Conservation (phyloP, 2,888 invertebrate genomes). For the Acronicta psi region DNA sequence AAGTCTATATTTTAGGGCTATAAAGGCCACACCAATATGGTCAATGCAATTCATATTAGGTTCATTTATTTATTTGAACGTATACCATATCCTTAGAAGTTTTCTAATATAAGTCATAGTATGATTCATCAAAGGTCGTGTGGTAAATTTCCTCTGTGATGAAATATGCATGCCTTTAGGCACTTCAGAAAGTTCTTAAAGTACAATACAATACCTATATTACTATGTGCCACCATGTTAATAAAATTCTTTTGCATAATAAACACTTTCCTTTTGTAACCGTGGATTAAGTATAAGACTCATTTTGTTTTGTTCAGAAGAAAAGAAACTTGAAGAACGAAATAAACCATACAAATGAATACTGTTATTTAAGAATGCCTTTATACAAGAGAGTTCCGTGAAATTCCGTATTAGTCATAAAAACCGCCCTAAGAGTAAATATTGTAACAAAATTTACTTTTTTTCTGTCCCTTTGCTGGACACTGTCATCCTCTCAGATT, state of each 20-base stretch:
- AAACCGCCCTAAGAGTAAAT: background rate
- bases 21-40: too few species aligned
- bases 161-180: background rate
- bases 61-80: too few species aligned
- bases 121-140: too few species aligned
- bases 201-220: background rate
- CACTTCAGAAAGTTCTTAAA: background rate
- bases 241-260: conserved; percentile 14
- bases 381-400: conserved; percentile 10
- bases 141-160: background rate
- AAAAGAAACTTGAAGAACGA: conserved; percentile 14
- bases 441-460: background rate
- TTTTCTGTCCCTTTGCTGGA: too few species aligned
- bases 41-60: too few species aligned
- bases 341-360: conserved; percentile 26
- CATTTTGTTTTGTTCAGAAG: conserved; percentile 2
- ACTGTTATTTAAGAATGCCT: conserved; percentile 25
- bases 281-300: conserved; percentile 12
- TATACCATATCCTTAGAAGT: too few species aligned
- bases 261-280: background rate
- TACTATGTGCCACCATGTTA: background rate
- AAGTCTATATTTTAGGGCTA: too few species aligned
- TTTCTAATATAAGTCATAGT: too few species aligned
- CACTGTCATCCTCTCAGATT: too few species aligned
- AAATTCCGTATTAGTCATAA: conserved; percentile 1